phyloP scores from a whole-genome alignment of 2,888 invertebrate species.

The Schizaphis graminum region DNA sequence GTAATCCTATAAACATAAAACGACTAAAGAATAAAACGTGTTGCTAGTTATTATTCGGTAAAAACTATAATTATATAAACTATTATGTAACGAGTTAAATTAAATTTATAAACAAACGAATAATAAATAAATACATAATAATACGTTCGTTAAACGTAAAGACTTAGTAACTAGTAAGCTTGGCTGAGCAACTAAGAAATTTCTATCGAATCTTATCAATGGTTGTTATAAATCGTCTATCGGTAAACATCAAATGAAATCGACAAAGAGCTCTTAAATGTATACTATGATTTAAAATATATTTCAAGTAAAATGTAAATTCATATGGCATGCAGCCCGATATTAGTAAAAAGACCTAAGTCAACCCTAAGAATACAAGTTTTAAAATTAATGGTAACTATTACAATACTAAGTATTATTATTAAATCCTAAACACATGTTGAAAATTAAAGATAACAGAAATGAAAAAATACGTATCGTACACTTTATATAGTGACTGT shows the following conservation, averaged over 20 bases:
- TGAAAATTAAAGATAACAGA: not conserved
- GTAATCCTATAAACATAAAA: not conserved
- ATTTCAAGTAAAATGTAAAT: not conserved
- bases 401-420: not conserved
- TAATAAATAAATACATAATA: not conserved
- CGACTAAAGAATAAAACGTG: not conserved
- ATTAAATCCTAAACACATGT: not conserved
- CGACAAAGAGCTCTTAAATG: not conserved
- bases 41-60: not conserved
- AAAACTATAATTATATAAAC: not conserved
- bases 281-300: not conserved
- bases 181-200: not conserved
- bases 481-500: not conserved
- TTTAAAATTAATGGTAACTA: not conserved
- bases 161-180: not conserved
- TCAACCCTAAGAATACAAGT: not conserved
- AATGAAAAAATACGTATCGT: not conserved
- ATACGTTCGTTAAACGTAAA: not conserved
- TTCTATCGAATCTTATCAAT: not conserved
- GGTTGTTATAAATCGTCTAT: not conserved
- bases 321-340: not conserved
- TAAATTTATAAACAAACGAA: not conserved
- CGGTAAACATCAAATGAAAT: not conserved
- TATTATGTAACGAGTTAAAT: not conserved
- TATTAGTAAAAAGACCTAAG: not conserved